Evolutionary conservation across 2,113 vertebrate genomes (phyloP).

Genomic region (Sclerurus mexicanus): DNA sequence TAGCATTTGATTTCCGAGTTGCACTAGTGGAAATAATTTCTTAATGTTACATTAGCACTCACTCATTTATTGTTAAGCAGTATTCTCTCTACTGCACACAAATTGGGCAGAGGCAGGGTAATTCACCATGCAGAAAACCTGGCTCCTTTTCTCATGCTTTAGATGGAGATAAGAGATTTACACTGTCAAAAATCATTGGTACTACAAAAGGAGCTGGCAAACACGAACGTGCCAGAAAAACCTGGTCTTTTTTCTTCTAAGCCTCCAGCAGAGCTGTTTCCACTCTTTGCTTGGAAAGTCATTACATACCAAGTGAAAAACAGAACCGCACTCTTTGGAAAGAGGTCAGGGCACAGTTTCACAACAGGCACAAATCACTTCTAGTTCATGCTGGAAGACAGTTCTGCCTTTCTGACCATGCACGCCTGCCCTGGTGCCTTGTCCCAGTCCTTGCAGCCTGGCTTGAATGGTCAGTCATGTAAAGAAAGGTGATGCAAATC

Average conservation of each 20-base stretch:
- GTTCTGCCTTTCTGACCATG: neutral
- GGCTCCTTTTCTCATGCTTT: neutral
- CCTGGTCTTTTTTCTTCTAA: neutral
- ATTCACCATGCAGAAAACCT: neutral
- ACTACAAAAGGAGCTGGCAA: neutral
- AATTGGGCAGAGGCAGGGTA: neutral
- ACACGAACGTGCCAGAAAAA: neutral
- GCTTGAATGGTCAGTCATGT: neutral
- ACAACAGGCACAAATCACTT: neutral
- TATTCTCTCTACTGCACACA: neutral
- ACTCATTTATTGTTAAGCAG: neutral
- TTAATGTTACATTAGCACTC: neutral
- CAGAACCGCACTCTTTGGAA: neutral
- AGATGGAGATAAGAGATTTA: neutral
- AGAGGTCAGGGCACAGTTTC: neutral
- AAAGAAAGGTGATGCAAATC: neutral
- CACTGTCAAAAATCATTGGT: neutral
- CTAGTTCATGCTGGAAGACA: neutral
- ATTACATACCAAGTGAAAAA: neutral
- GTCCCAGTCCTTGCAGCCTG: neutral
- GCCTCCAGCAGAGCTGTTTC: constrained; percentile 1
- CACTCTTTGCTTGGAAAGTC: neutral
- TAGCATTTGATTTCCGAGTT: neutral
- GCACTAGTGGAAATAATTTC: neutral
- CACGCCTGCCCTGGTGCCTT: neutral